Evolutionary conservation across 2,113 vertebrate genomes (phyloP), one percentile per base, ranked within the genome.

Genomic region (Hirundichthys speculiger): DNA sequence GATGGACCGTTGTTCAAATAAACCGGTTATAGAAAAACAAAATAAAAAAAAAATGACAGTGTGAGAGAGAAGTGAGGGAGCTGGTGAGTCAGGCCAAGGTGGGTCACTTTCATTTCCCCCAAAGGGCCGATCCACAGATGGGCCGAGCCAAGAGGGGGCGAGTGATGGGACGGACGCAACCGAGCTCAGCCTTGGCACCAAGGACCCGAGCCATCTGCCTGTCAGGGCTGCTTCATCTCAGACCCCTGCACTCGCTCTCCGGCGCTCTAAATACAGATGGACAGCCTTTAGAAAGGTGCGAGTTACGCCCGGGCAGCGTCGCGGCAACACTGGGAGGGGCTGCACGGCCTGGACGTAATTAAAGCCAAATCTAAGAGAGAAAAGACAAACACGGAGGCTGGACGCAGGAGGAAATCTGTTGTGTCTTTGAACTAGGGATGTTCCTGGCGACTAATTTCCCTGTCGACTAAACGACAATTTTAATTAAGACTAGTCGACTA

Each of bases 171-270:
- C 15, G 64, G 54, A 60, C 46, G 75, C 59, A 61, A 54, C 30
- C 38, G 75, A 82, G 43, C 56, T 43, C 56, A 65, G 73, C 70
- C 65, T 57, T 87, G 80, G 84, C 84, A 86, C 56, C 34, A 54
- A 79, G 46, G 67, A 68, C 57, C 68, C 7, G 50, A 76, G 80
- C 89, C 87, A 89, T 90, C 87, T 90, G 87, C 78, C 79, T 73
- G 79, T 88, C 86, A 87, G 69, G 65, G 58, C 70, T 50, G 69
- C 64, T 88, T 77, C 62, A 59, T 84, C 64, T 82, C 85, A 89
- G 82, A 85, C 71, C 80, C 69, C 64, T 62, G 77, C 62, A 52
- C 82, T 21, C 73, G 56, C 59, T 80, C 65, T 4, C 24, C 16
- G 0, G 64, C 68, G 81, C 64, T 77, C 70, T 69, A 74, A 70